Conservation (phyloP, 2,797 vertebrate species). For the Pachyuromys duprasi region DNA sequence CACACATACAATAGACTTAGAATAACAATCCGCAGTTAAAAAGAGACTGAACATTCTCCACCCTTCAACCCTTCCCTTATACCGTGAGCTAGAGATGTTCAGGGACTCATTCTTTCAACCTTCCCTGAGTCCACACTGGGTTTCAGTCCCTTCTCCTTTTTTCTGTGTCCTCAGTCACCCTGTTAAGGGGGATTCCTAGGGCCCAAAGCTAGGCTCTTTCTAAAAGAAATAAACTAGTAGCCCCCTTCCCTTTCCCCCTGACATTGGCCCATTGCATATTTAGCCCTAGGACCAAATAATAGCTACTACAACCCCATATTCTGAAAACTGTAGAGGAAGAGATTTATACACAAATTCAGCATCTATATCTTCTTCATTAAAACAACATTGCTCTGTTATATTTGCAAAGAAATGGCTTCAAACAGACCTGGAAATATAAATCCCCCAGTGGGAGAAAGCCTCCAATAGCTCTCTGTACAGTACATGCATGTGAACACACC, state of each 20-base stretch:
- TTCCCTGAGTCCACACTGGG: conserved; percentile 66
- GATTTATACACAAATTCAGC: conserved; percentile 73
- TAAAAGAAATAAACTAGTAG: conserved; percentile 33
- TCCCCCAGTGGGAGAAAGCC: conserved; percentile 11
- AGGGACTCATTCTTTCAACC: conserved; percentile 62
- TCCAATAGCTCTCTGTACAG: conserved; percentile 15
- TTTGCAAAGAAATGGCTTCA: conserved; percentile 79
- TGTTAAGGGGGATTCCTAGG: conserved; percentile 39
- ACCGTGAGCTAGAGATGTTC: conserved; percentile 70
- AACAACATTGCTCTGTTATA: conserved; percentile 61
- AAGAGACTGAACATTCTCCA: conserved; percentile 71
- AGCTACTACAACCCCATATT: conserved; percentile 62
- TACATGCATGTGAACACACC: conserved; percentile 63
- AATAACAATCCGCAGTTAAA: conserved; percentile 75
- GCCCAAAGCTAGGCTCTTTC: conserved; percentile 68
- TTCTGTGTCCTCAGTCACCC: conserved; percentile 39
- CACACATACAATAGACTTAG: conserved; percentile 81
- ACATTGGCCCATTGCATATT: conserved; percentile 63
- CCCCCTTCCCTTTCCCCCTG: neutral
- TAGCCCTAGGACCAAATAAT: conserved; percentile 72
- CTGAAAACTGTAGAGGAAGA: conserved; percentile 71
- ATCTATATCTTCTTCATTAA: conserved; percentile 71
- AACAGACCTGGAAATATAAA: conserved; percentile 70
- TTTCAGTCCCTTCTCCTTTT: conserved; percentile 36
- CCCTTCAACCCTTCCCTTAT: conserved; percentile 54